Base-by-base conservation (phyloP, 2,113 vertebrate genomes). In the Alethe castanea region DNA sequence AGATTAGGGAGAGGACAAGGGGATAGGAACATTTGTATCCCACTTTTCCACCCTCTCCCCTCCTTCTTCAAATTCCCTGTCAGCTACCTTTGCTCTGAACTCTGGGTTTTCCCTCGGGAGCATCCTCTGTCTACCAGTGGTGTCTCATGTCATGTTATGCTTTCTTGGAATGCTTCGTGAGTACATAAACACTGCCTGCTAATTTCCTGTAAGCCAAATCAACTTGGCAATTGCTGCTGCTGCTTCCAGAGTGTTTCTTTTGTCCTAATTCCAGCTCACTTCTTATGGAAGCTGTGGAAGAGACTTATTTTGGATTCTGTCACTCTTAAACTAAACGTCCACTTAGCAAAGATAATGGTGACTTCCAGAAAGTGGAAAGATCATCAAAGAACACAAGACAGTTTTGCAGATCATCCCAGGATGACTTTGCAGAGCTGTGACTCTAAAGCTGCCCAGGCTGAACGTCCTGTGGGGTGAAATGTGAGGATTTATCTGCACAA, bases 91-190 rank as follows among this genome's bases (percentile, higher is more conserved):
- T 88, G 28, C 86, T 17, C 86, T 86, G 93, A 93, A 47, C 90
- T 86, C 92, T 56, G 10, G 59, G 1, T 65, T 59, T 65, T 87
- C 96, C 92, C 94, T 31, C 2, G 85, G 91, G 94, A 93, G 72
- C 92, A 90, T 96, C 94, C 94, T 91, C 95, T 77, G 78, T 94
- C 91, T 88, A 22, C 65, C 91, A 64, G 24, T 26, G 74, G 77
- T 97, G 94, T 97, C 94, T 94, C 53, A 25, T 66, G 85, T 92
- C 17, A 89, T 94, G 88, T 95, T 96, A 74, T 95, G 96, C 95
- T 97, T 97, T 96, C 92, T 97, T 96, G 96, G 94, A 93, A 90
- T 96, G 93, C 94, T 96, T 92, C 78, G 15, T 83, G 95, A 97
- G 80, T 90, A 85, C 86, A 88, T 93, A 96, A 96, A 96, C 92